These are phyloP conservation scores for Mythimna pallens DNA, from an alignment of 2,888 invertebrate species.

Conservation along the genomic window DNA sequence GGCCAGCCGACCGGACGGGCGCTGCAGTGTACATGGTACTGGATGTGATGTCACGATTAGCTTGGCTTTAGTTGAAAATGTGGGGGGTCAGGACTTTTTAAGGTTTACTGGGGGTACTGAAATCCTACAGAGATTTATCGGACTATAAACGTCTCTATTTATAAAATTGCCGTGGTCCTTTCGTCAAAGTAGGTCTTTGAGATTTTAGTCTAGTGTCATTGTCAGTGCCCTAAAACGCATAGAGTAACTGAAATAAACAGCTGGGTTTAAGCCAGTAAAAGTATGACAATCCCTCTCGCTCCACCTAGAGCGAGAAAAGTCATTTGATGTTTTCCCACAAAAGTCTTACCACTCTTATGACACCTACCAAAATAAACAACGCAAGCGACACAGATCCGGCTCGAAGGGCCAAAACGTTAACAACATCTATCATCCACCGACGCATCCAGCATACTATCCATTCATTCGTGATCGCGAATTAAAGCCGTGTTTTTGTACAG, in stretches of 20 bases:
- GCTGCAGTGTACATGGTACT: constrained; percentile 26
- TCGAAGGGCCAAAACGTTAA: constrained; percentile 25
- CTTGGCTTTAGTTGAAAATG: constrained; percentile 4
- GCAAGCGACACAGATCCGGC: constrained; percentile 1
- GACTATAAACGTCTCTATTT: no score
- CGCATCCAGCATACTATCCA: constrained; percentile 51
- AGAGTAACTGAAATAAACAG: no score
- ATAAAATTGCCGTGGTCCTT: no score
- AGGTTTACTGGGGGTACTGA: background rate
- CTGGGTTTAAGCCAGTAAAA: no score
- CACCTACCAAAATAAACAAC: constrained; percentile 6
- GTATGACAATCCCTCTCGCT: no score
- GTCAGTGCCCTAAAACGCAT: no score
- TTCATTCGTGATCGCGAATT: constrained; percentile 69
- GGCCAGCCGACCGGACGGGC: constrained; percentile 48
- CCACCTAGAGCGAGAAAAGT: no score
- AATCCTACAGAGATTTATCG: background rate
- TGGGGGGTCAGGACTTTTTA: background rate
- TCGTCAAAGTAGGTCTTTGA: no score
- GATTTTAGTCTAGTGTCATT: no score
- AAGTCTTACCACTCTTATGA: background rate
- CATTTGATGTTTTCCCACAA: background rate
- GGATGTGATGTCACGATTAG: constrained; percentile 37
- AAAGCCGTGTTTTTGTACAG: constrained; percentile 74
- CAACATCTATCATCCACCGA: constrained; percentile 26